phyloP scores from a whole-genome alignment of 2,113 vertebrate genomes.

The Casuarius casuarius region DNA sequence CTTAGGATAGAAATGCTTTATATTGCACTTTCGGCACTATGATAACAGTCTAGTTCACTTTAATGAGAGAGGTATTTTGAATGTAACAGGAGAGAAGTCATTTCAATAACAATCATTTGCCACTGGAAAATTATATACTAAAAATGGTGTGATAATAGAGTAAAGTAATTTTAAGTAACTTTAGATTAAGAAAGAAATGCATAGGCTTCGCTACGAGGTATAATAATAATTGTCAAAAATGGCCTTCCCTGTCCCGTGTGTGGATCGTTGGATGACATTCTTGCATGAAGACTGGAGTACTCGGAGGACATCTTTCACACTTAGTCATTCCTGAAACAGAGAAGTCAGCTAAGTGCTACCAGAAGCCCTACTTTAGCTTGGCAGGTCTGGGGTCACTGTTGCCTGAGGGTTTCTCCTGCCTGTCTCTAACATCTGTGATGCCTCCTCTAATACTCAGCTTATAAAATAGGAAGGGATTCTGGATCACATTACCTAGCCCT shows the following conservation, averaged over 20 bases:
- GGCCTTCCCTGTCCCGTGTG: fast-evolving
- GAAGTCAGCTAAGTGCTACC: not conserved
- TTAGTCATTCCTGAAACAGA: not conserved
- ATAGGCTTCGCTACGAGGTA: not conserved
- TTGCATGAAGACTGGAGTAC: not conserved
- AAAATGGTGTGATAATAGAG: not conserved
- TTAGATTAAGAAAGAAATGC: not conserved
- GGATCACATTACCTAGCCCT: not conserved
- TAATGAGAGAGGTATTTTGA: not conserved
- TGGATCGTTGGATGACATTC: not conserved
- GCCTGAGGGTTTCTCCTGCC: not conserved
- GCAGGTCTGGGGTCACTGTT: not conserved
- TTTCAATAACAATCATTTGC: not conserved
- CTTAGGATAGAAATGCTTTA: not conserved
- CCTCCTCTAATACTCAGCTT: not conserved
- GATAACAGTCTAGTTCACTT: not conserved
- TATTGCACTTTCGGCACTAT: not conserved
- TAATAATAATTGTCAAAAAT: not conserved
- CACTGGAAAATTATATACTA: not conserved
- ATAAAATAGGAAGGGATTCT: not conserved
- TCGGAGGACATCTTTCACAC: not conserved
- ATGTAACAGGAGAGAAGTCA: not conserved
- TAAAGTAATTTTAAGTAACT: not conserved
- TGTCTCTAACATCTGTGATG: not conserved
- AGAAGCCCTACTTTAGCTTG: not conserved